phyloP scores from a whole-genome alignment of 2,888 invertebrate species.

The Melangyna quadrimaculata region DNA sequence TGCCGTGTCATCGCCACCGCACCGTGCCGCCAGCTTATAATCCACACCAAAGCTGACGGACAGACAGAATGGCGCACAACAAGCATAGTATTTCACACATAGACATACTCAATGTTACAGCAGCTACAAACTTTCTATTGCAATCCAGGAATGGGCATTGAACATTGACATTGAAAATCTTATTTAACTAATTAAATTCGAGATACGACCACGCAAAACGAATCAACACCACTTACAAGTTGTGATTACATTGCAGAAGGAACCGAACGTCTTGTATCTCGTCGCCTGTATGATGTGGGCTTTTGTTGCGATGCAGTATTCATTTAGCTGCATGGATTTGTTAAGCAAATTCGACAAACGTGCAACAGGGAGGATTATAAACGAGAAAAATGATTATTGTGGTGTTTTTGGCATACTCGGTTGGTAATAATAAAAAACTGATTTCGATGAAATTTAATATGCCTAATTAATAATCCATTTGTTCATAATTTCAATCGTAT shows the following conservation, averaged over 20 bases:
- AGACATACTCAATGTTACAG: conserved; percentile 33
- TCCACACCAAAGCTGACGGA: conserved; percentile 5
- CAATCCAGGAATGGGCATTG: conserved; percentile 67
- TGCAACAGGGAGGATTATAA: conserved; percentile 25
- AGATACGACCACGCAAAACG: conserved; percentile 63
- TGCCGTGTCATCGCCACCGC: not conserved
- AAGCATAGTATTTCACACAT: not conserved
- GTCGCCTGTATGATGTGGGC: not conserved
- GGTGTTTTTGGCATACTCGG: not conserved
- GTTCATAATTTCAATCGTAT: not conserved
- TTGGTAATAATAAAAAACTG: not conserved
- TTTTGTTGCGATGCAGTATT: not conserved
- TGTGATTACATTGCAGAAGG: conserved; percentile 16
- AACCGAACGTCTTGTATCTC: too few species aligned
- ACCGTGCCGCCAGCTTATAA: conserved; percentile 21
- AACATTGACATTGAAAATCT: conserved; percentile 72
- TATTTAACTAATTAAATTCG: conserved; percentile 70
- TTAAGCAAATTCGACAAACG: conserved; percentile 42
- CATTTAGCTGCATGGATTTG: not conserved
- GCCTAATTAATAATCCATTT: not conserved
- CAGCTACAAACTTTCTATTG: conserved; percentile 57
- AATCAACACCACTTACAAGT: conserved; percentile 41
- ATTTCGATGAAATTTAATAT: not conserved
- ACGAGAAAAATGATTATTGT: not conserved
- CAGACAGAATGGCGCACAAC: conserved; percentile 49